These are phyloP conservation scores for Rhizomys pruinosus DNA, from an alignment of 2,113 vertebrate species.

Conservation along the genomic window DNA sequence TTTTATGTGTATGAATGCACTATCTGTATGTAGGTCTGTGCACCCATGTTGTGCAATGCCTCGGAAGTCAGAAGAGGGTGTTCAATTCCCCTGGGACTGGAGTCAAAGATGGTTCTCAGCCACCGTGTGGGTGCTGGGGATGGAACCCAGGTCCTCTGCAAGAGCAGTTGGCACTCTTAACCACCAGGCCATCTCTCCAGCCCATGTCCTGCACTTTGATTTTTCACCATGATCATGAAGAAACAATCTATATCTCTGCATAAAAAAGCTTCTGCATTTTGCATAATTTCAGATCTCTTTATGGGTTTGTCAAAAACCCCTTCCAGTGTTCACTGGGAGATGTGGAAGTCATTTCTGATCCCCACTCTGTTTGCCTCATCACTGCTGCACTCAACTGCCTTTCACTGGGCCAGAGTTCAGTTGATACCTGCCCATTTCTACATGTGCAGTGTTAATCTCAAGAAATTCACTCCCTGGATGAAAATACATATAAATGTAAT, in stretches of 20 bases:
- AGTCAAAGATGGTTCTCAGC: no score
- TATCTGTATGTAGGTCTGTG: no score
- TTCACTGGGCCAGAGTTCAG: no score
- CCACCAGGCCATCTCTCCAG: no score
- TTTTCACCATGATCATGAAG: not conserved
- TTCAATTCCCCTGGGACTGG: no score
- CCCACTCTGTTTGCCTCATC: not conserved
- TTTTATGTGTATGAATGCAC: no score
- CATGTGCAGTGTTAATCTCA: not conserved
- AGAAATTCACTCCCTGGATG: not conserved
- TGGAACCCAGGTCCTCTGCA: no score
- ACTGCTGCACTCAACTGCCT: not conserved
- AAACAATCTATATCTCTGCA: not conserved
- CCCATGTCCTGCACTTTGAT: not conserved
- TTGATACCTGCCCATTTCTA: not conserved
- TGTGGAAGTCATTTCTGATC: not conserved
- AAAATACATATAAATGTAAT: not conserved
- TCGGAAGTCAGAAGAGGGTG: no score
- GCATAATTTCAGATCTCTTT: no score
- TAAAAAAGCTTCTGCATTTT: not conserved
- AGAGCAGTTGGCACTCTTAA: no score
- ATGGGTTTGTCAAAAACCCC: not conserved
- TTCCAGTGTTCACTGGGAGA: not conserved
- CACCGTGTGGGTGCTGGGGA: no score
- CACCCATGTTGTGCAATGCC: no score